These are phyloP conservation scores for Oeneis ivallda DNA, from an alignment of 2,888 invertebrate species.

Conservation along the genomic window DNA sequence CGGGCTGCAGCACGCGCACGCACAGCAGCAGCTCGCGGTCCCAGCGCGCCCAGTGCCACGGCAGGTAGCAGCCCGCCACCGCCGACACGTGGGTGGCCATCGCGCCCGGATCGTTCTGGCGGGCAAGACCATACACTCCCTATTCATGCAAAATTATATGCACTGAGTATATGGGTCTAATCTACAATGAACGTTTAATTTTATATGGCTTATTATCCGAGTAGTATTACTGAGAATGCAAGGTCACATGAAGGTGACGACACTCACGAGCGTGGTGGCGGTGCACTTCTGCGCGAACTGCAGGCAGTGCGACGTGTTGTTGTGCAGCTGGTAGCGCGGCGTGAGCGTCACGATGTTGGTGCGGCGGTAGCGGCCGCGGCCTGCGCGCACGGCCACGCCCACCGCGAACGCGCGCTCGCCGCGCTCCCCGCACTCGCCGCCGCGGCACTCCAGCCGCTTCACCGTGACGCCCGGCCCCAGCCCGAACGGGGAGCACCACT, in stretches of 20 bases:
- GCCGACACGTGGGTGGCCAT: conserved; percentile 88
- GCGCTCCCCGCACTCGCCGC: conserved; percentile 50
- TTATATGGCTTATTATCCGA: too few species aligned
- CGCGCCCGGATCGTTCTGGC: conserved; percentile 85
- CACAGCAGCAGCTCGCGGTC: conserved; percentile 95
- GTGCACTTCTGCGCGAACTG: conserved; percentile 95
- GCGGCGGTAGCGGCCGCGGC: conserved; percentile 93
- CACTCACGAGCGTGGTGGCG: conserved; percentile 85
- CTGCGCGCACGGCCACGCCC: conserved; percentile 93
- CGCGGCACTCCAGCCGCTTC: conserved; percentile 78
- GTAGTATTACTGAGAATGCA: too few species aligned
- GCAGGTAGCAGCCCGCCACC: conserved; percentile 93
- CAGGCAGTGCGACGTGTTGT: conserved; percentile 89
- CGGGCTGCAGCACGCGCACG: conserved; percentile 85
- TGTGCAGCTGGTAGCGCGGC: conserved; percentile 96
- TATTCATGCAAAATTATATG: background rate
- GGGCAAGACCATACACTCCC: conserved; percentile 15
- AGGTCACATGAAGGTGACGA: too few species aligned
- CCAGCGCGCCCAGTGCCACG: conserved; percentile 97
- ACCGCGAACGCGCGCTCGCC: conserved; percentile 87
- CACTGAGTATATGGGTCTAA: background rate
- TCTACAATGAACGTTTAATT: too few species aligned
- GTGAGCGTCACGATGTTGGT: conserved; percentile 96
- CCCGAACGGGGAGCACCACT: conserved; percentile 95
- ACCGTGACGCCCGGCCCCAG: conserved; percentile 90